phyloP scores from a whole-genome alignment of 1,140 invertebrate species.

The Scaptomyza graminum region DNA sequence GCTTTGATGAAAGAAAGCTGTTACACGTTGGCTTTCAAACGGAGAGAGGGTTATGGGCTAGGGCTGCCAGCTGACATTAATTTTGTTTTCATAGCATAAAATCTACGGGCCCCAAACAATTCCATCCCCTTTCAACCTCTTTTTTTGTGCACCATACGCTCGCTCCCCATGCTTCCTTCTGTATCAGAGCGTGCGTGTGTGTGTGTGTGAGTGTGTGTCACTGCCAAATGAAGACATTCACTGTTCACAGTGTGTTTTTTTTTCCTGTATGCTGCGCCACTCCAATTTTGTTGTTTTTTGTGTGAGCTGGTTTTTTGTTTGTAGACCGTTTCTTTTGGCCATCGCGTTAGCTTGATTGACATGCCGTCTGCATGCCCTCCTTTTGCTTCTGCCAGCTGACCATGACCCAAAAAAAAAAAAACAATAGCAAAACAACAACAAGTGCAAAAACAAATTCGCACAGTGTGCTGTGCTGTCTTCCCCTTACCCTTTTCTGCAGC shows the following conservation, averaged over 20 bases:
- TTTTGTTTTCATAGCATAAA: slow-evolving; percentile 75
- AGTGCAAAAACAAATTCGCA: slow-evolving; percentile 75
- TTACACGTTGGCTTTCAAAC: slow-evolving; percentile 29
- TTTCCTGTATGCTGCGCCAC: neutral
- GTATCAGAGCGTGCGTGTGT: slow-evolving; percentile 8
- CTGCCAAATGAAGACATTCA: slow-evolving; percentile 73
- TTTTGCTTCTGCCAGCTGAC: slow-evolving; percentile 63
- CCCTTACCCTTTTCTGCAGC: neutral
- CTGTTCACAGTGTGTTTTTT: slow-evolving; percentile 53
- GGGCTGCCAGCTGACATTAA: slow-evolving; percentile 67
- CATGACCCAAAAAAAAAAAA: slow-evolving; percentile 62
- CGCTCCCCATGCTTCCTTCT: neutral
- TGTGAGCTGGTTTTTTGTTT: slow-evolving; percentile 24
- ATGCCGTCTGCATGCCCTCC: slow-evolving; percentile 61
- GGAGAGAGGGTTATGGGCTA: slow-evolving; percentile 6
- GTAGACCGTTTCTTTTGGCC: slow-evolving; percentile 36
- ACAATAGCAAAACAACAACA: slow-evolving; percentile 36
- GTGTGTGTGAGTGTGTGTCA: neutral
- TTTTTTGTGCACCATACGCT: slow-evolving; percentile 3
- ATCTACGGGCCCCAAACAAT: slow-evolving; percentile 26
- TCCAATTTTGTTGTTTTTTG: slow-evolving; percentile 22
- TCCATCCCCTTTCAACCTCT: neutral
- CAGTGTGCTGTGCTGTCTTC: slow-evolving; percentile 1
- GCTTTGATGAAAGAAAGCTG: slow-evolving; percentile 68
- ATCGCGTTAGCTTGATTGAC: slow-evolving; percentile 75